Base-by-base conservation (phyloP, 2,113 vertebrate genomes). In the Neotragus moschatus region DNA sequence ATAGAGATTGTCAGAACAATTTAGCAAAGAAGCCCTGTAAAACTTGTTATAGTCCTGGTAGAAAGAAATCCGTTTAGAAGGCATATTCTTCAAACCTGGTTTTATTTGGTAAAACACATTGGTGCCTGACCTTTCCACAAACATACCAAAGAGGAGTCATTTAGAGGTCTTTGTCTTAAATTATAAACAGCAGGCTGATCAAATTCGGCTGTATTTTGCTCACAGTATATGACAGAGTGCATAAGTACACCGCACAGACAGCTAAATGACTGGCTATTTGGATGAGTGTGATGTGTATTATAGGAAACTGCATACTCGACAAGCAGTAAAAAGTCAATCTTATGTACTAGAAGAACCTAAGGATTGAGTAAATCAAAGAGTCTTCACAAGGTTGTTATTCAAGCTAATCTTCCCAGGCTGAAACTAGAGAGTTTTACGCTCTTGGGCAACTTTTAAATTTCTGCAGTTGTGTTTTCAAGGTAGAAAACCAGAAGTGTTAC, bases 1-100 rank as follows among this genome's bases (percentile, higher is more conserved):
- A 99, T 99, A 96, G 98, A 98, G 98, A 99, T 99, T 98, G 99
- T 99, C 99, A 99, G 98, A 92, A 98, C 98, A 98, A 98, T 99
- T 99, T 99, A 98, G 98, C 98, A 99, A 98, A 98, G 97, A 90
- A 51, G 96, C 96, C 98, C 97, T 98, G 96, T 98, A 98, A 99
- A 99, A 99, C 98, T 98, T 98, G 98, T 98, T 98, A 98, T 94
- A 97, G 97, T 79, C 92, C 96, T 98, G 96, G 98, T 98, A 99
- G 98, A 98, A 98, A 99, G 97, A 97, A 99, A 99, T 98, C 98
- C 98, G 91, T 98, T 98, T 97, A 96, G 98, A 99, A 99, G 96
- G 97, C 97, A 98, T 98, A 98, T 98, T 98, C 98, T 98, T 99
- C 98, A 99, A 98, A 98, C 97, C 94, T 98, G 97, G 97, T 98